Conservation (phyloP, 2,113 vertebrate genomes). For the Prochilodus magdalenae region DNA sequence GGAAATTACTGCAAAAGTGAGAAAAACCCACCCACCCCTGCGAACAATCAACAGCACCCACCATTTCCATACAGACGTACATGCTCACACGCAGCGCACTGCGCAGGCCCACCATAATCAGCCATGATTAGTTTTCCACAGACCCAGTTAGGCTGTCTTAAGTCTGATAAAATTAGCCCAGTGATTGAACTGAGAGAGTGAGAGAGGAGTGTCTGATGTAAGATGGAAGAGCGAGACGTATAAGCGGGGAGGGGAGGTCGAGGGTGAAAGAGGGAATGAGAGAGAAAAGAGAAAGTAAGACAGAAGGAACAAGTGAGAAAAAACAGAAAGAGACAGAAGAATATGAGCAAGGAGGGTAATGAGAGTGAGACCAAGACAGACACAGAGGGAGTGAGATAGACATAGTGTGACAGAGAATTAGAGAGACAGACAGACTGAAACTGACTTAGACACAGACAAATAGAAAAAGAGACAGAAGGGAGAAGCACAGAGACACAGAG, state of each 20-base stretch:
- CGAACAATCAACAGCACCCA: constrained; percentile 39
- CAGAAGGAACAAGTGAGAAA: not conserved
- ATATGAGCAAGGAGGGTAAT: not conserved
- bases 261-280: not conserved
- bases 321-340: not conserved
- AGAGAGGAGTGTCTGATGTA: constrained; percentile 63
- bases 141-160: constrained; percentile 29
- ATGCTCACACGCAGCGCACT: not conserved
- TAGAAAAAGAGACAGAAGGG: not conserved
- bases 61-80: constrained; percentile 15
- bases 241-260: not conserved
- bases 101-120: constrained; percentile 31
- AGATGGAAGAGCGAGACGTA: constrained; percentile 51
- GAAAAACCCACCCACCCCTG: constrained; percentile 60
- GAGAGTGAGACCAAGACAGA: not conserved
- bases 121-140: constrained; percentile 38
- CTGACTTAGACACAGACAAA: not conserved
- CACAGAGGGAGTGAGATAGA: not conserved
- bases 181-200: constrained; percentile 32
- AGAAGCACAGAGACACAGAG: not conserved
- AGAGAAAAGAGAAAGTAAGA: not conserved
- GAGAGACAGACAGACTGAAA: too few relatives aligned
- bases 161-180: constrained; percentile 48
- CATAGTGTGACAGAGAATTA: too few relatives aligned
- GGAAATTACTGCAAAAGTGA: constrained; percentile 70